Conservation (phyloP, 2,797 vertebrate species). For the Xenops minutus region DNA sequence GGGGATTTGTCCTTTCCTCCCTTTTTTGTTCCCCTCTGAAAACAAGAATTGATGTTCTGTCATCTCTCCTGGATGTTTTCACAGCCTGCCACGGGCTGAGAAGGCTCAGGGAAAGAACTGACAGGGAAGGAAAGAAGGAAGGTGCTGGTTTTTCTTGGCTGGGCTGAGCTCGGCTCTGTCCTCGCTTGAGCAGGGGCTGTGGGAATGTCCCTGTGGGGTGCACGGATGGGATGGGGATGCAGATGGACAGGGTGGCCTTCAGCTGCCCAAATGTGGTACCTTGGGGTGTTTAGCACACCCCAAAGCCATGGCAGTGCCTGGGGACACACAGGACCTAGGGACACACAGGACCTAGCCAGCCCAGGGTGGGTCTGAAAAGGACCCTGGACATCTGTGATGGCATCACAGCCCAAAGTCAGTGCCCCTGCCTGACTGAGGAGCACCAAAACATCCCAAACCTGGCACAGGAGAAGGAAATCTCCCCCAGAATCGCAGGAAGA, state of each 20-base stretch:
- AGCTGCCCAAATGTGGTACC: background rate
- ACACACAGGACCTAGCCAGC: background rate
- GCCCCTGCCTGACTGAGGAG: background rate
- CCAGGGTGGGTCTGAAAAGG: background rate
- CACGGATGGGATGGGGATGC: background rate
- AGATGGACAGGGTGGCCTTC: background rate
- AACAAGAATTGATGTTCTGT: background rate
- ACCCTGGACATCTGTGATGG: background rate
- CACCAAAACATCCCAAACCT: background rate
- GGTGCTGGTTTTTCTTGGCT: background rate
- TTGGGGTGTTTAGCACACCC: background rate
- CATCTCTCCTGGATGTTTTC: background rate
- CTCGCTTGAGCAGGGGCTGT: background rate
- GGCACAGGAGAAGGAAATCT: background rate
- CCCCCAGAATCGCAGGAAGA: background rate
- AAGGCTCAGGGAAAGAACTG: background rate
- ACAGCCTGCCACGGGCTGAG: background rate
- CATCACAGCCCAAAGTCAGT: background rate
- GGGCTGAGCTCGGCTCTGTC: background rate
- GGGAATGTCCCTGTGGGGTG: background rate
- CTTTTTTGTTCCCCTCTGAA: background rate
- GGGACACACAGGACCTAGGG: background rate
- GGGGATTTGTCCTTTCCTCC: background rate
- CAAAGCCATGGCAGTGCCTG: too few relatives aligned
- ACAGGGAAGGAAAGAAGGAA: background rate